Base-by-base conservation (phyloP, 2,113 vertebrate genomes). In the Panthera tigris region DNA sequence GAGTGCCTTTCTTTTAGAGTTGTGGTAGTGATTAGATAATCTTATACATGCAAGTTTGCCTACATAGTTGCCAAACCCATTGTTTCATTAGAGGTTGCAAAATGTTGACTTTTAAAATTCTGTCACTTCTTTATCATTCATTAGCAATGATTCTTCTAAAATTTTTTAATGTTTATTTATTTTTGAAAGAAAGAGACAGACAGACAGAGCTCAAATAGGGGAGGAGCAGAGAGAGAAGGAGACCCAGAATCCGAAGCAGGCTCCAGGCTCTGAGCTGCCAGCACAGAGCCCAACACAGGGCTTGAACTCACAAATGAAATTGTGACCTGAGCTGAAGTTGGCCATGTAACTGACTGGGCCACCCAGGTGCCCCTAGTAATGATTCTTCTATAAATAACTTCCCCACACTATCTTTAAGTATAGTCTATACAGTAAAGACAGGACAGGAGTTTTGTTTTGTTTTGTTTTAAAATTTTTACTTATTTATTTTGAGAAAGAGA, bases 111-210 rank as follows among this genome's bases (percentile, higher is more conserved):
- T 79, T 25, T 31, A 39, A 73, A 79, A 57, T 71, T 61, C 31
- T 50, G 16, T 66, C 55, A 71, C 52, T 61, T 13, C 23, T 48
- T 45, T 45, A 29, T 61, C 52, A 55, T 73, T 63, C 41, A 74
- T 82, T 90, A 83, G 86, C 45, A 74, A 55, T 95, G n/a, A 89
- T 90, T 52, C 41, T 81, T 89, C 66, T 82, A 39, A 61, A 61
- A 8, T 61, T 61, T 61, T 61, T 61, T 21, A 61, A 57, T 57
- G 55, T 57, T 57, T 61, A 23, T 57, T 57, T 57, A 57, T 57
- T 57, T 57, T 57, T 57, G 57, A 57, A 19, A 57, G 57, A 57
- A 21, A 57, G 19, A 57, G 2, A 55, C 11, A 14, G 48, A 52
- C 3, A 52, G 52, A 55, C 14, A 55, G 52, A 55, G 16, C 55